Evolutionary conservation across 2,113 vertebrate genomes (phyloP).

Genomic region (Catharus fuscescens): DNA sequence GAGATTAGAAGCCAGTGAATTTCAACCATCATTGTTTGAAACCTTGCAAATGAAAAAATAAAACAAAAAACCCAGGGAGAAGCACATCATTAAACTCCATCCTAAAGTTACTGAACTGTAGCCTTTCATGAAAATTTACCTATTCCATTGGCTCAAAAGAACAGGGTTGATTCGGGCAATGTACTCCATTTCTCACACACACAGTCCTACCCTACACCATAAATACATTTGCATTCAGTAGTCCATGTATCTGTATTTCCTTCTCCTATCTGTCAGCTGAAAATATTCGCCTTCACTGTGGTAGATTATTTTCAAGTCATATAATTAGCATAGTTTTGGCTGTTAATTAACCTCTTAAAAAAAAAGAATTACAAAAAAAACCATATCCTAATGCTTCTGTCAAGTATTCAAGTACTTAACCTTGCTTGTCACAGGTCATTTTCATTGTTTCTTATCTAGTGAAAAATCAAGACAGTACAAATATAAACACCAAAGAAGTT

Average conservation of each 20-base stretch:
- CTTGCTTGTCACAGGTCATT: background rate
- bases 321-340: background rate
- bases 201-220: background rate
- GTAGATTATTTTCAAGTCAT: background rate
- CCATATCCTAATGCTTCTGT: background rate
- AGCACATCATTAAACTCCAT: background rate
- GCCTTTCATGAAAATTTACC: background rate
- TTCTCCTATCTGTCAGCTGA: background rate
- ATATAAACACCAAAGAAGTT: background rate
- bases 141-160: background rate
- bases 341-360: background rate
- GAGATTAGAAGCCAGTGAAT: background rate
- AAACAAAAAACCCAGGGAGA: background rate
- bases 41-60: background rate
- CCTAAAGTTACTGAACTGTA: background rate
- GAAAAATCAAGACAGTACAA: background rate
- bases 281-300: background rate
- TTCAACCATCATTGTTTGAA: background rate
- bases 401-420: background rate
- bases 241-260: background rate
- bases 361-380: background rate
- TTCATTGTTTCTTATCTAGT: background rate
- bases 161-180: rapidly evolving
- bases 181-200: background rate
- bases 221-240: background rate